Percentiles rank a stretch among this genome's conserved stretches.
Evolutionary conservation across 92 coral and sea anemone species (phyloP).

Genomic region (Paragorgia papillata): DNA sequence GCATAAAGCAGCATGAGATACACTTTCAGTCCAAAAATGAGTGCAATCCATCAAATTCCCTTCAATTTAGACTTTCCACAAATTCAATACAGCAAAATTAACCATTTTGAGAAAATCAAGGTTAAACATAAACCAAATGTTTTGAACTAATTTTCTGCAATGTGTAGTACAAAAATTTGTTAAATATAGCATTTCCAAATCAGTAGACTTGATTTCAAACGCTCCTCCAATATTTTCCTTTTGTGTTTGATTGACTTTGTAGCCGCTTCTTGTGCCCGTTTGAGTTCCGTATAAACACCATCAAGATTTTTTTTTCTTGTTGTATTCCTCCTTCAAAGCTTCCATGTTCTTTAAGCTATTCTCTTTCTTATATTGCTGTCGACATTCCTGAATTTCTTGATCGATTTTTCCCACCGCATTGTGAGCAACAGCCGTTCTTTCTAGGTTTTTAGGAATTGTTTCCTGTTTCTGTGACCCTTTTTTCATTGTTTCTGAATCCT

Average conservation of each 20-base stretch:
- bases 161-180: too few relatives aligned
- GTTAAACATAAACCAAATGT: too few relatives aligned
- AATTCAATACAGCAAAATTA: too few relatives aligned
- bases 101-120: too few relatives aligned
- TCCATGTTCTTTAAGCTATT: neutral
- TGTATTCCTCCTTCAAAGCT: neutral
- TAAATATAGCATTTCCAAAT: too few relatives aligned
- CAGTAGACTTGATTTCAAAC: too few relatives aligned
- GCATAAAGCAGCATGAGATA: too few relatives aligned
- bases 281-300: constrained; percentile 62
- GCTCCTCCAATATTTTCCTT: neutral
- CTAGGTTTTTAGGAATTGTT: too few relatives aligned
- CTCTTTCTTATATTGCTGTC: constrained; percentile 10
- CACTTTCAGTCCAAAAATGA: too few relatives aligned
- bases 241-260: constrained; percentile 49
- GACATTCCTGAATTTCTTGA: constrained; percentile 6
- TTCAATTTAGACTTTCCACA: too few relatives aligned
- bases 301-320: constrained; percentile 41
- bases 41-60: too few relatives aligned
- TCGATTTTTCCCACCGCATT: constrained; percentile 41
- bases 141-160: too few relatives aligned
- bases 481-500: neutral
- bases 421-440: constrained; percentile 52
- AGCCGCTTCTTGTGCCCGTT: constrained; percentile 62
- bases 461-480: constrained; percentile 46